These are phyloP conservation scores for Neotoma lepida DNA, from an alignment of 2,113 vertebrate genomes.

Conservation along the genomic window DNA sequence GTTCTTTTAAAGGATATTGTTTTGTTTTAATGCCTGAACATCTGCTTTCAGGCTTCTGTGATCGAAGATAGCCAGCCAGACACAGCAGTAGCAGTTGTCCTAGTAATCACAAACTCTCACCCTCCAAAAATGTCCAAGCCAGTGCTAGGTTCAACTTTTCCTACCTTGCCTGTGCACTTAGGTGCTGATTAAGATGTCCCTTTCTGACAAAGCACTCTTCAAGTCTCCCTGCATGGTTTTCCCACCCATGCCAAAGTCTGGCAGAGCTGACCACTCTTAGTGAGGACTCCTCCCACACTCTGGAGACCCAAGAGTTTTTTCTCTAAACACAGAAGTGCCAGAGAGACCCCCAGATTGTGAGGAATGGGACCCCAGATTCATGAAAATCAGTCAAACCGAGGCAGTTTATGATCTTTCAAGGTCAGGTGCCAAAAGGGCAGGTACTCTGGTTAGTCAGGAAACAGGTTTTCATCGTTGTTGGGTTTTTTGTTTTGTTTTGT, in stretches of 20 bases:
- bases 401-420: background rate
- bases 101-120: no score
- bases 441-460: background rate
- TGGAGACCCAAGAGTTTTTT: background rate
- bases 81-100: no score
- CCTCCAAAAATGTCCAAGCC: no score
- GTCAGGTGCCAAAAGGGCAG: background rate
- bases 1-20: background rate
- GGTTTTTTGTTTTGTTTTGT: background rate
- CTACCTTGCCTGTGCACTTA: no score
- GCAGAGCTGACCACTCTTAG: background rate
- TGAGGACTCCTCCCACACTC: background rate
- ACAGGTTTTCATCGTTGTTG: background rate
- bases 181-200: background rate
- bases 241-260: background rate
- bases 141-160: no score
- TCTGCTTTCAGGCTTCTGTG: background rate
- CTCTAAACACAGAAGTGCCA: background rate
- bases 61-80: background rate
- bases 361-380: background rate
- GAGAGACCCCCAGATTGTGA: background rate
- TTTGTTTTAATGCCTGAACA: conserved; percentile 4
- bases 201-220: background rate
- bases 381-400: background rate
- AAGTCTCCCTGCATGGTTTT: background rate